Evolutionary conservation across 2,113 vertebrate species (phyloP).

Genomic region (Gadus macrocephalus): DNA sequence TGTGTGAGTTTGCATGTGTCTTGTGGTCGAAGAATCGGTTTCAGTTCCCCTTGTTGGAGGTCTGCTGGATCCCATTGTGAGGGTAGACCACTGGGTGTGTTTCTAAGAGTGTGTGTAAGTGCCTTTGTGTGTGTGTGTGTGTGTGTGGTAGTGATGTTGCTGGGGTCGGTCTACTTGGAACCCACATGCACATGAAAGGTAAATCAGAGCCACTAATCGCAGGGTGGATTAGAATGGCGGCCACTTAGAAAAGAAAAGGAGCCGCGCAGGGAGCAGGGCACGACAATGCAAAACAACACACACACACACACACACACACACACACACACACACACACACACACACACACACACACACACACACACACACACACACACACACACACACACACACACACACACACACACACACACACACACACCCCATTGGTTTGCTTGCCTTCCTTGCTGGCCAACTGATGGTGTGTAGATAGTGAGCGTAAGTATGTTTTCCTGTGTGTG

Average conservation of each 20-base stretch:
- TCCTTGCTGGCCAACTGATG: conserved; percentile 11
- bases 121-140: not conserved
- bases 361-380: conserved; percentile 36
- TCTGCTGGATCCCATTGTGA: conserved; percentile 67
- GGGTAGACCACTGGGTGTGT: conserved; percentile 57
- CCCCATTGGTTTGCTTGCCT: conserved; percentile 29
- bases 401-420: conserved; percentile 47
- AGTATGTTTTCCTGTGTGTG: not conserved
- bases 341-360: too few species aligned
- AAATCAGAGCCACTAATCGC: conserved; percentile 64
- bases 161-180: conserved; percentile 43
- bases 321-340: too few species aligned
- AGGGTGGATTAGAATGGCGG: conserved; percentile 59
- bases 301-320: too few species aligned
- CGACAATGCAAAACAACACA: conserved; percentile 39
- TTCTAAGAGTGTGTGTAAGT: conserved; percentile 23
- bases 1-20: too few species aligned
- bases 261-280: conserved; percentile 51
- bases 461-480: not conserved
- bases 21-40: not conserved
- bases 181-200: conserved; percentile 69
- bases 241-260: conserved; percentile 71
- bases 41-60: conserved; percentile 54
- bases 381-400: not conserved
- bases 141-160: conserved; percentile 4